A percentile compares a stretch with the other conserved stretches of the same genome.
phyloP scores from a whole-genome alignment of 1,140 invertebrate species.

The Diachasmimorpha longicaudata region DNA sequence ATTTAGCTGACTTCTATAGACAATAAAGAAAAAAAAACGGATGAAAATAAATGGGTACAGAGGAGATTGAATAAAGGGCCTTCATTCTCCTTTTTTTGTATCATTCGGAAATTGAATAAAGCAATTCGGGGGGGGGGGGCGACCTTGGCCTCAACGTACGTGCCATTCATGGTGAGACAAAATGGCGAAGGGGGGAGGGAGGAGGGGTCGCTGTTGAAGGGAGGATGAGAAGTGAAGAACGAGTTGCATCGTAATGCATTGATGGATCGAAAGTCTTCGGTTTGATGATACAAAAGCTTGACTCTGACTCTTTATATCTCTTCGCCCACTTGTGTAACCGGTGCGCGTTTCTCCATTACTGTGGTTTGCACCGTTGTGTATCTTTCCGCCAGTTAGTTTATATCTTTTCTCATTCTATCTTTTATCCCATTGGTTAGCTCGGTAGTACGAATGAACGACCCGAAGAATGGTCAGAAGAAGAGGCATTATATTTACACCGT shows the following conservation, averaged over 20 bases:
- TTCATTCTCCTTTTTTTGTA: neutral
- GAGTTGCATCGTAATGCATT: slow-evolving; percentile 6
- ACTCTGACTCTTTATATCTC: neutral
- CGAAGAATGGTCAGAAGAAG: slow-evolving; percentile 16
- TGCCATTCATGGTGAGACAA: slow-evolving; percentile 1
- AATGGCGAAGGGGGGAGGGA: no score
- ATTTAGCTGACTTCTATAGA: neutral
- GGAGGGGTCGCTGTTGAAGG: neutral
- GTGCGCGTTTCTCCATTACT: slow-evolving; percentile 18
- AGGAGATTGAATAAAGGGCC: neutral
- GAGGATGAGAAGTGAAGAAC: neutral
- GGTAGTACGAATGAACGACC: slow-evolving; percentile 1
- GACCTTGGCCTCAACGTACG: slow-evolving; percentile 2
- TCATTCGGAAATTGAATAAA: neutral
- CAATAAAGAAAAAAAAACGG: neutral
- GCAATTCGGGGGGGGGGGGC: neutral
- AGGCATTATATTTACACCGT: slow-evolving; percentile 16
- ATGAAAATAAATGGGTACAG: neutral
- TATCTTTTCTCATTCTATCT: neutral
- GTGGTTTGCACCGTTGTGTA: neutral
- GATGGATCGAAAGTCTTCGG: neutral
- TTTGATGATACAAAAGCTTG: neutral
- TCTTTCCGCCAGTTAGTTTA: neutral
- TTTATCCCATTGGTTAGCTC: neutral
- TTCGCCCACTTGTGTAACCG: slow-evolving; percentile 14